Evolutionary conservation across 2,797 vertebrate genomes (phyloP).

Genomic region (Squalus acanthias): DNA sequence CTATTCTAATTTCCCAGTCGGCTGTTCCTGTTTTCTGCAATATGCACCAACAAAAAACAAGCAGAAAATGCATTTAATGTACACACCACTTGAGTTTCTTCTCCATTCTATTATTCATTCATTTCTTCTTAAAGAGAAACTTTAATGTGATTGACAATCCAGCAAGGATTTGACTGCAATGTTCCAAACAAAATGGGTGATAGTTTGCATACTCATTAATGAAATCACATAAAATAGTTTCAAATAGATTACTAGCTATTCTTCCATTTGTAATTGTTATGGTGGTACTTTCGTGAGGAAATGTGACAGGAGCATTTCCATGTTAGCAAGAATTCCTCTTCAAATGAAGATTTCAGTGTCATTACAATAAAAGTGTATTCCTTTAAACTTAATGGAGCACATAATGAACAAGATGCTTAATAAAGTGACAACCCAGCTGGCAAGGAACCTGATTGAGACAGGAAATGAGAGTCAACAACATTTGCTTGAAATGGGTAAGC

Average conservation of each 20-base stretch:
- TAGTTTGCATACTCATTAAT: background rate
- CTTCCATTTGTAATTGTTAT: background rate
- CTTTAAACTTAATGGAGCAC: conserved; percentile 25
- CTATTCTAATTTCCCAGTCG: background rate
- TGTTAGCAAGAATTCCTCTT: background rate
- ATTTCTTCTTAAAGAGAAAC: background rate
- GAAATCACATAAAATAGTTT: background rate
- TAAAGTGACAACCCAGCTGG: conserved; percentile 24
- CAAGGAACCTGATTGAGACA: background rate
- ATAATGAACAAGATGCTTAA: conserved; percentile 21
- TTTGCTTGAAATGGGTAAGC: background rate
- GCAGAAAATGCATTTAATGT: background rate
- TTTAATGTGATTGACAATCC: background rate
- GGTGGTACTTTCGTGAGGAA: background rate
- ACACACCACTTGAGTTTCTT: background rate
- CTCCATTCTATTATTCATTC: background rate
- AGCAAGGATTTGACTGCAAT: background rate
- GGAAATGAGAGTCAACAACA: background rate
- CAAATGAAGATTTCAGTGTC: conserved; percentile 18
- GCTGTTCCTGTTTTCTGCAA: background rate
- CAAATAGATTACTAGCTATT: background rate
- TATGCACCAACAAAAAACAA: background rate
- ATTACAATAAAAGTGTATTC: background rate
- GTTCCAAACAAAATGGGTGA: background rate
- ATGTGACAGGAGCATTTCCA: background rate